Base-by-base conservation (phyloP, 2,888 invertebrate species). In the Tetragnatha montana region DNA sequence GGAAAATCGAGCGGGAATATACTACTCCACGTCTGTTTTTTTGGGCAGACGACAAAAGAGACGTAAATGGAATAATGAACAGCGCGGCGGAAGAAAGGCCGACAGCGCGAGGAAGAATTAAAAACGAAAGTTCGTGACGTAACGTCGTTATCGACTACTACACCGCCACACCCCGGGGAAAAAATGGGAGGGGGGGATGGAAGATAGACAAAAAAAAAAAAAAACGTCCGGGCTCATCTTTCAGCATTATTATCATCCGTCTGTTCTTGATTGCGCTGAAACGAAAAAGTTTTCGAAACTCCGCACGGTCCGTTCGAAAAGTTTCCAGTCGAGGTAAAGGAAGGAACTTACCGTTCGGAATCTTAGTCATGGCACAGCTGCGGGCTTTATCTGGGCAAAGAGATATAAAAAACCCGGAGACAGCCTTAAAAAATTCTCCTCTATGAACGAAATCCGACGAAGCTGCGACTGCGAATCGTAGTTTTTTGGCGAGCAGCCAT, bases 401-500 rank as follows among this genome's bases (percentile, higher is more conserved):
- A 49, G 70, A 71, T 69, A 19, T 51, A 74, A 87, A 88, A 88
- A 88, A 82, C 70, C 75, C 78, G 71, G 35, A 35, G 35, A 35
- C 2, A 50, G 60, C 79, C 88, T 79, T 83, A 71, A 81, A 87
- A 85, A 87, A 87, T 75, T 76, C 70, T 70, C 80, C 69, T 50
- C 50, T 49, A 73, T 73, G 75, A 17, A 49, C 79, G 21, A 35
- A 75, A 83, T 68, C 50, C 14, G 60, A 88, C 51, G 70, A 60
- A 70, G 50, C 70, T 74, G 89, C 51, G 70, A 85, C 89, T 76
- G 75, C 89, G 80, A 81, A 83, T 71, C 74, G 80, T 80, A 74
- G 73, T 89, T 89, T 89, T 89, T 86, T 89, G 89, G 89, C 89
- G 89, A 89, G 76, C 21, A 70, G 85, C 89, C 89, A 89, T 89